Base-by-base conservation (phyloP, 1,140 invertebrate species). In the Camponotus vicinus region DNA sequence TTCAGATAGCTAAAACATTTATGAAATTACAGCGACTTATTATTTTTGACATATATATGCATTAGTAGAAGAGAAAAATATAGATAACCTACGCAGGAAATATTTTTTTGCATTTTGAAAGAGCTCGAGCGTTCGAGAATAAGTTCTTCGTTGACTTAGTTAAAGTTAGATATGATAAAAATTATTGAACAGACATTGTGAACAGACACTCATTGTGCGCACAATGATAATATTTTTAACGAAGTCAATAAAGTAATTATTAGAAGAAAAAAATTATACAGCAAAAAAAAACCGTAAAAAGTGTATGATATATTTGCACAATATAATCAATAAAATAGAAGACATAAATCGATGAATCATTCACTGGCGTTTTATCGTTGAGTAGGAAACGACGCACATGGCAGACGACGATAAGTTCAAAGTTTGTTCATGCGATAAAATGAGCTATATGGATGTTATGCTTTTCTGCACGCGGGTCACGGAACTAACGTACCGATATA, bases 381-480 rank as follows among this genome's bases (percentile, higher is more conserved):
- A 13, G 55, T 83, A 57, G 71, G 32, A 76, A 9, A 40, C 57
- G 15, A 27, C 42, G 42, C 32, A 55, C 45, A 0, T 83, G 70
- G 80, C 32, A 63, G 15, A 40, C 57, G 15, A 27, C 42, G 71
- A 84, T 84, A 84, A 76, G 18, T 37, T 18, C 7, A 27, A 34
- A 49, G 32, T 15, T 13, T 49, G 34, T 57, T 64, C 40, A 82
- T 40, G 13, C 49, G 57, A 45, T 52, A 45, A 82, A 57, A 71
- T 77, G 0, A 78, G 52, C n/a, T 64, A 77, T 64, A 77, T 52
- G 32, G 27, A 15, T 27, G 34, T 64, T 21, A 40, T 42, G 57
- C 18, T 63, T 52, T n/a, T 64, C 52, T 27, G 21, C 1, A 5
- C 49, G 6, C 13, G 15, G 49, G 15, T 83, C 55, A 73, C 32